These are phyloP conservation scores for Panzeria rudis DNA, from an alignment of 2,888 invertebrate species.

Conservation along the genomic window DNA sequence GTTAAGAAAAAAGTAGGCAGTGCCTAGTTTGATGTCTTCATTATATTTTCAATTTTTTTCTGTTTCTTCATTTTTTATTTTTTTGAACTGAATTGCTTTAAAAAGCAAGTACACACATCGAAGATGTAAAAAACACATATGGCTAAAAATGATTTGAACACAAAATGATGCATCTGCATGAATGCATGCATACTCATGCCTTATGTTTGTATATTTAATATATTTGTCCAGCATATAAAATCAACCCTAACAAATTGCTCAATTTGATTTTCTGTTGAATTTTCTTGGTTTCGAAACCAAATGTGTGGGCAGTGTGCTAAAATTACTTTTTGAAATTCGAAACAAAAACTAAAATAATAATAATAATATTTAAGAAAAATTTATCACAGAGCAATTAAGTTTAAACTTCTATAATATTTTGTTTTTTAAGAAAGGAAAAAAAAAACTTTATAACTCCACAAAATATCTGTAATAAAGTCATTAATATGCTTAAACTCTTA, in stretches of 20 bases:
- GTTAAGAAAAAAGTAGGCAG: slow-evolving; percentile 58
- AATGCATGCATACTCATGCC: neutral
- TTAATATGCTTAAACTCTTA: slow-evolving; percentile 1
- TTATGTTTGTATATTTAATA: neutral
- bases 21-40: slow-evolving; percentile 70
- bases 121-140: slow-evolving; percentile 25
- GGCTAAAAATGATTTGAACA: slow-evolving; percentile 20
- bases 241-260: slow-evolving; percentile 71
- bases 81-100: slow-evolving; percentile 64
- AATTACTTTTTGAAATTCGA: slow-evolving; percentile 58
- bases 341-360: slow-evolving; percentile 38
- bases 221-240: slow-evolving; percentile 69
- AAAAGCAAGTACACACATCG: slow-evolving; percentile 2
- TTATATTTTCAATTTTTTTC: slow-evolving; percentile 41
- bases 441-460: neutral
- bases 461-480: slow-evolving; percentile 51
- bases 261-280: slow-evolving; percentile 66
- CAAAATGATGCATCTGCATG: slow-evolving; percentile 9
- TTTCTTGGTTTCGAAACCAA: slow-evolving; percentile 19
- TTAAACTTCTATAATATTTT: neutral
- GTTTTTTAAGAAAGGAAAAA: neutral
- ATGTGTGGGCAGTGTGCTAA: slow-evolving; percentile 68
- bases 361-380: slow-evolving; percentile 37
- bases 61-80: neutral
- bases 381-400: slow-evolving; percentile 19